These are phyloP conservation scores for Ecdyonurus torrentis DNA, from an alignment of 2,888 invertebrate genomes.

Conservation along the genomic window DNA sequence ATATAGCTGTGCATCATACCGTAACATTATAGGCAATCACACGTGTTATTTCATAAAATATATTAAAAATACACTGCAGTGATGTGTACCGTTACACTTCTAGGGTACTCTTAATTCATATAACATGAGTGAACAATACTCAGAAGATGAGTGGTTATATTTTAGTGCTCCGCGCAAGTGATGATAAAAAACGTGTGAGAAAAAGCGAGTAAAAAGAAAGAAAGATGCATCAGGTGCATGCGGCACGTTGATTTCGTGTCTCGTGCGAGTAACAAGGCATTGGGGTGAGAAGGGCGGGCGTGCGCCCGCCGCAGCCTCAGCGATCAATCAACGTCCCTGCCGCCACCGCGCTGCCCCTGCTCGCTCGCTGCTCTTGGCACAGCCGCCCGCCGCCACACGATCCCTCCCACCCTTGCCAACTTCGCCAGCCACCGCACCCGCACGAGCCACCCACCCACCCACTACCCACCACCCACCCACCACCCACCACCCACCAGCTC, in stretches of 20 bases:
- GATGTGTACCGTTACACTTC: too few species aligned
- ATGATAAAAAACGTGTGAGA: not conserved
- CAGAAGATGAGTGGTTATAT: too few species aligned
- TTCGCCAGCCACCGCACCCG: constrained; percentile 1
- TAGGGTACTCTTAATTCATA: too few species aligned
- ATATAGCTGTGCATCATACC: too few species aligned
- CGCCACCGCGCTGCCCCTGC: not conserved
- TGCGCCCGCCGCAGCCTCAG: constrained; percentile 18
- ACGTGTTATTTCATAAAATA: too few species aligned
- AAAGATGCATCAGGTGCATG: not conserved
- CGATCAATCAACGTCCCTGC: constrained; percentile 12
- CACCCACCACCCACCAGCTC: not conserved
- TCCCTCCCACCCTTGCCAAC: not conserved
- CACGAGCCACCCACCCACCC: not conserved
- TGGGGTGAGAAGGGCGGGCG: constrained; percentile 14
- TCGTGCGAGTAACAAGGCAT: constrained; percentile 13
- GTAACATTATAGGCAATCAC: too few species aligned
- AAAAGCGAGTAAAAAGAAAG: not conserved
- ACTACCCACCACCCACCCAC: not conserved
- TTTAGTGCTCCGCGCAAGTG: too few species aligned
- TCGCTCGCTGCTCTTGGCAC: not conserved
- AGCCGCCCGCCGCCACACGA: constrained; percentile 17
- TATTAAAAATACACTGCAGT: too few species aligned
- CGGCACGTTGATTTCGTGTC: not conserved
- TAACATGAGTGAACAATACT: too few species aligned